Evolutionary conservation across 2,113 vertebrate genomes (phyloP), one percentile per base, ranked within the genome.

Genomic region (Thomomys bottae): DNA sequence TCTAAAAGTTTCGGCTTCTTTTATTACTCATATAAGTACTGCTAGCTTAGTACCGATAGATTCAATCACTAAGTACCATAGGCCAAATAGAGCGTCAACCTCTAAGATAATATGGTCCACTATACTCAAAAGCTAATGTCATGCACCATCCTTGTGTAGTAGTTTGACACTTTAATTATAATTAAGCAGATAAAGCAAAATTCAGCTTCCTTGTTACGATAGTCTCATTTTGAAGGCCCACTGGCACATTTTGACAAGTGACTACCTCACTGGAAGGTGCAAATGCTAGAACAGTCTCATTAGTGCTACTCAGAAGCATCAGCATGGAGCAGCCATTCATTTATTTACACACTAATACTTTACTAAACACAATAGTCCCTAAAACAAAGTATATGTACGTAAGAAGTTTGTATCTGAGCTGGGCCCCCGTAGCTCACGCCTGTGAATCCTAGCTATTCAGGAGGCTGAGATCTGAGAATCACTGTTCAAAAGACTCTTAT

Each of bases 121-220:
- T n/a, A 17, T 12, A 54, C 14, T 54, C 49, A 54, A 54, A 54
- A 54, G 49, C 49, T 15, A 54, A 54, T 17, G 18, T 54, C 17
- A 54, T 54, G 49, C 49, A 54, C 0, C 15, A 54, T 12, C 49
- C 17, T 17, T 15, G 14, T 54, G 49, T 15, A 12, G 30, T n/a
- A 2, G 54, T 26, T 92, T 77, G 38, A 93, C 76, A 36, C 70
- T 80, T 85, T 66, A 59, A 32, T 78, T 92, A 78, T 84, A 73
- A 40, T 73, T 73, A 81, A 86, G 67, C 49, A 15, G 49, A 17
- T 54, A 54, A 54, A 54, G 14, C 12, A 67, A 89, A 94, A 79
- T 66, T 85, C 34, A 78, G 11, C n/a, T 79, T 42, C 42, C 84
- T 34, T 17, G 5, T 34, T 63, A 20, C 0, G 49, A 40, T 36